Evolutionary conservation across 2,888 invertebrate species (phyloP).

Genomic region (Aradus depressus): DNA sequence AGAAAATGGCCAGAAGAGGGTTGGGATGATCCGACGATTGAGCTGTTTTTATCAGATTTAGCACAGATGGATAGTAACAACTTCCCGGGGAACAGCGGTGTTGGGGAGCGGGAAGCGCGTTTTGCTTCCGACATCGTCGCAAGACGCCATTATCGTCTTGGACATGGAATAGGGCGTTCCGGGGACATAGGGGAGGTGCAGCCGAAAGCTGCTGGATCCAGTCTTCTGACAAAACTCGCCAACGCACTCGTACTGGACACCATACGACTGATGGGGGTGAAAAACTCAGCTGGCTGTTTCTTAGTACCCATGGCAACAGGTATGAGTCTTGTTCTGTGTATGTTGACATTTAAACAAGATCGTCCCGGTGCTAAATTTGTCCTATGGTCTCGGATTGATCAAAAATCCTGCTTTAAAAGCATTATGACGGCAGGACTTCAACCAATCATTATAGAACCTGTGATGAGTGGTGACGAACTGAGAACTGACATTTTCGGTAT

Average conservation of each 20-base stretch:
- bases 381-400: constrained; percentile 72
- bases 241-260: constrained; percentile 58
- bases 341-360: constrained; percentile 51
- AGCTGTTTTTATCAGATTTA: constrained; percentile 54
- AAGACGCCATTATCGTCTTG: constrained; percentile 55
- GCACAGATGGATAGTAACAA: constrained; percentile 72
- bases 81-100: constrained; percentile 56
- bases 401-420: constrained; percentile 73
- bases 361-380: constrained; percentile 58
- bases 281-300: constrained; percentile 47
- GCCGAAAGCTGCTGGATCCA: constrained; percentile 76
- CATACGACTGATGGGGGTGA: constrained; percentile 49
- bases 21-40: constrained; percentile 61
- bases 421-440: constrained; percentile 57
- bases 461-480: constrained; percentile 47
- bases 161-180: constrained; percentile 69
- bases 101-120: constrained; percentile 67
- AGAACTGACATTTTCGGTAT: constrained; percentile 52
- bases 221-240: constrained; percentile 57
- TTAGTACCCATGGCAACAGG: constrained; percentile 71
- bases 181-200: constrained; percentile 68
- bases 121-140: constrained; percentile 57
- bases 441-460: constrained; percentile 54
- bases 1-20: constrained; percentile 59
- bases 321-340: constrained; percentile 64